Evolutionary conservation across 2,797 vertebrate genomes (phyloP).

Genomic region (Margarornis squamiger): DNA sequence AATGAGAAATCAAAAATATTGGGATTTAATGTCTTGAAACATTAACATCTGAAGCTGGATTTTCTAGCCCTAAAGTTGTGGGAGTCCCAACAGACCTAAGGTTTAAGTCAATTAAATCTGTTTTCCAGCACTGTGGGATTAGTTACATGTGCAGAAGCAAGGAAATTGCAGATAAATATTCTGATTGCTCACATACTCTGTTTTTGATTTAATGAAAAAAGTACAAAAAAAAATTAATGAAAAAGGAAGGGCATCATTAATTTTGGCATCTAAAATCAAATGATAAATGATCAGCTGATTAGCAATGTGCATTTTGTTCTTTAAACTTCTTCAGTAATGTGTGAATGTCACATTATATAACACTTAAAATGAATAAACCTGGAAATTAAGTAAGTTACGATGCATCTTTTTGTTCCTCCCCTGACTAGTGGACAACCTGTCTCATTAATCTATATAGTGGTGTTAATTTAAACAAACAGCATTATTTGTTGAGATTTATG

Average conservation of each 20-base stretch:
- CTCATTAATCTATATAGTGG: slow-evolving; percentile 63
- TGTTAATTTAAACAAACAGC: slow-evolving; percentile 64
- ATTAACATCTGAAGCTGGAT: not conserved
- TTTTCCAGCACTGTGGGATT: not conserved
- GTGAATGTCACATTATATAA: slow-evolving; percentile 71
- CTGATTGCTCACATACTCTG: not conserved
- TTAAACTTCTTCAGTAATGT: slow-evolving; percentile 61
- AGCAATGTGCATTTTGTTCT: slow-evolving; percentile 61
- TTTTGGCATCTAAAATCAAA: slow-evolving; percentile 63
- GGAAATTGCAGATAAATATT: not conserved
- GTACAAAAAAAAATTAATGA: slow-evolving; percentile 12
- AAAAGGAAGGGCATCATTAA: slow-evolving; percentile 64
- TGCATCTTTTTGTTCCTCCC: slow-evolving; percentile 58
- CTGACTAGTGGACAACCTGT: slow-evolving; percentile 46
- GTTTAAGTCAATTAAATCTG: not conserved
- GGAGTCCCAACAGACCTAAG: not conserved
- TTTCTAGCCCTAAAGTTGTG: not conserved
- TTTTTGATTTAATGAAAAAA: slow-evolving; percentile 46
- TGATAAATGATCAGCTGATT: slow-evolving; percentile 72
- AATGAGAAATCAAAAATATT: not conserved
- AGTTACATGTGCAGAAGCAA: not conserved
- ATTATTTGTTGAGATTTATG: slow-evolving; percentile 61
- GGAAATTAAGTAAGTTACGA: slow-evolving; percentile 61
- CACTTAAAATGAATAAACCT: slow-evolving; percentile 59
- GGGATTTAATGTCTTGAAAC: not conserved